phyloP scores from a whole-genome alignment of 2,113 vertebrate genomes.

The Psammodynastes pulverulentus region DNA sequence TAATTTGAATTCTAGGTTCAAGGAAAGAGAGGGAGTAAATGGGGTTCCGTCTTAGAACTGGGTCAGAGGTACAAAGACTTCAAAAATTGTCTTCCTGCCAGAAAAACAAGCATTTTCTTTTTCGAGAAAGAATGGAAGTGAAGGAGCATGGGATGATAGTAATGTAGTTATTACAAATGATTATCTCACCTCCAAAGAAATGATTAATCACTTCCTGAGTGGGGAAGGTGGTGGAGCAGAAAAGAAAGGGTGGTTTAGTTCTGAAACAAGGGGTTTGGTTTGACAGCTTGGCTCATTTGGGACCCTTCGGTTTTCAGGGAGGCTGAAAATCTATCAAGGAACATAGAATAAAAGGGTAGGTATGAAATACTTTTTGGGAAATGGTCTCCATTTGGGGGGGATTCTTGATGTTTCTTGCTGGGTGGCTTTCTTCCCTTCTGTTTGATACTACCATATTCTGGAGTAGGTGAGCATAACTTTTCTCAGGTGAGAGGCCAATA shows the following conservation, averaged over 20 bases:
- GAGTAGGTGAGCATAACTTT: neutral
- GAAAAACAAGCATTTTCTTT: neutral
- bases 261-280: neutral
- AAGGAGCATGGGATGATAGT: neutral
- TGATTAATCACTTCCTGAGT: constrained; percentile 1
- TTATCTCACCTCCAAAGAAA: neutral
- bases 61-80: neutral
- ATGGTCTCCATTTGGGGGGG: neutral
- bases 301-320: neutral
- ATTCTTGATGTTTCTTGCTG: neutral
- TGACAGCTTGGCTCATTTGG: neutral
- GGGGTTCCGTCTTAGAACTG: neutral
- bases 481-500: neutral
- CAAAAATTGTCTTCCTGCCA: neutral
- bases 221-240: neutral
- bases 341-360: neutral
- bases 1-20: neutral
- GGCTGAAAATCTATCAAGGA: neutral
- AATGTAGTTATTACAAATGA: neutral
- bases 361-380: neutral
- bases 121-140: neutral
- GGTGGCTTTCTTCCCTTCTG: neutral
- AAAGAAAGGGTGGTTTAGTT: neutral
- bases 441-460: neutral
- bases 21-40: neutral